phyloP scores from a whole-genome alignment of 2,797 vertebrate species.

The Pagetopsis macropterus region DNA sequence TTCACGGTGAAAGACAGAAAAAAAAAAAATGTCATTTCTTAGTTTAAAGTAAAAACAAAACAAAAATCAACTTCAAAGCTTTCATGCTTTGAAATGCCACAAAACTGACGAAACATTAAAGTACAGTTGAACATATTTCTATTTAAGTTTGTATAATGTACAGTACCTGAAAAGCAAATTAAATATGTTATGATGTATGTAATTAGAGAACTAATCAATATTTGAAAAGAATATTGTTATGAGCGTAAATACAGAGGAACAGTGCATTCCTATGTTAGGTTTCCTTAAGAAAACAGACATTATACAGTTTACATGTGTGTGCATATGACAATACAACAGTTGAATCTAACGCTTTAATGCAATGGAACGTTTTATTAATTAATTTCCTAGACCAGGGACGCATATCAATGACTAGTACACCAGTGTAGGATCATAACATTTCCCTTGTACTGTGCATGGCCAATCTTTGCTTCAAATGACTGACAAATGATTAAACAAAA shows the following conservation, averaged over 20 bases:
- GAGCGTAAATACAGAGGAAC: slow-evolving; percentile 1
- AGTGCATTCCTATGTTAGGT: slow-evolving; percentile 20
- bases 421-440: slow-evolving; percentile 10
- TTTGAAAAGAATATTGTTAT: background rate
- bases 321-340: background rate
- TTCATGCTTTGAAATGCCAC: background rate
- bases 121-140: too few relatives aligned
- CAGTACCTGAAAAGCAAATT: background rate
- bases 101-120: background rate
- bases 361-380: background rate
- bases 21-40: background rate
- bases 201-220: background rate
- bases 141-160: background rate
- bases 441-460: background rate
- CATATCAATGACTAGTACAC: slow-evolving; percentile 3
- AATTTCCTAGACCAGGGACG: background rate
- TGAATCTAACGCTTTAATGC: background rate
- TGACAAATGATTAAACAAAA: slow-evolving; percentile 24
- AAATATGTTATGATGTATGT: background rate
- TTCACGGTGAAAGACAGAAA: background rate
- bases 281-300: background rate
- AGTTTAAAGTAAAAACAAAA: background rate
- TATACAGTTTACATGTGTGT: background rate
- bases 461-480: slow-evolving; percentile 7
- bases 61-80: background rate